Evolutionary conservation across 2,797 vertebrate species (phyloP).

Genomic region (Molossus alvarezi): DNA sequence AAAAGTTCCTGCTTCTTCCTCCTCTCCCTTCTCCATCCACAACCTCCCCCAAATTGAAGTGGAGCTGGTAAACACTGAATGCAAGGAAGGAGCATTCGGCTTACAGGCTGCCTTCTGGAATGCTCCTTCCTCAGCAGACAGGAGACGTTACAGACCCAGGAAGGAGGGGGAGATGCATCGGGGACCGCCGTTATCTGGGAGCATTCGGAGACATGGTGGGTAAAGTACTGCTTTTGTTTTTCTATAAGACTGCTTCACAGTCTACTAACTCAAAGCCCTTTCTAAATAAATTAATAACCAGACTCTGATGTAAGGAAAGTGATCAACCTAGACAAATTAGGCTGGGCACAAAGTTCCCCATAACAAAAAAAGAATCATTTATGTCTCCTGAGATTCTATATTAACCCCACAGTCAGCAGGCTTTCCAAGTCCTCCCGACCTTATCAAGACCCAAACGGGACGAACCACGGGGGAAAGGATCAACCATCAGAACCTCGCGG

Average conservation of each 20-base stretch:
- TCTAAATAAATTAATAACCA: conserved; percentile 65
- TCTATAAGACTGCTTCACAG: background rate
- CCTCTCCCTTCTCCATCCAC: background rate
- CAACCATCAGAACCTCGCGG: background rate
- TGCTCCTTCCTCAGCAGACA: background rate
- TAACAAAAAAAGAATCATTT: background rate
- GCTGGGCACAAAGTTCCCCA: background rate
- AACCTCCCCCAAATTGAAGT: background rate
- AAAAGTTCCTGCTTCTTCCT: background rate
- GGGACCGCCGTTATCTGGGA: background rate
- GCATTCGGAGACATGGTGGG: background rate
- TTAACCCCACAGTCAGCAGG: conserved; percentile 52
- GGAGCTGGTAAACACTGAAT: background rate
- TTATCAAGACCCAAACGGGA: background rate
- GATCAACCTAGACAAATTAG: conserved; percentile 4
- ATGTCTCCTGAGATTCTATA: background rate
- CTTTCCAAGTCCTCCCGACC: background rate
- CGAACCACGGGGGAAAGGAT: rapidly evolving
- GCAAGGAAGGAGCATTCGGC: background rate
- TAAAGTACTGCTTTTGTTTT: background rate
- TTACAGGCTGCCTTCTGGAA: background rate
- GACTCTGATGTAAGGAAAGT: conserved; percentile 65
- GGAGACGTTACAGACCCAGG: background rate
- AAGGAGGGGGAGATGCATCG: background rate
- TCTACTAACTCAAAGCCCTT: conserved; percentile 28